Evolutionary conservation across 1,140 invertebrate species (phyloP).

Genomic region (Penaeus chinensis): DNA sequence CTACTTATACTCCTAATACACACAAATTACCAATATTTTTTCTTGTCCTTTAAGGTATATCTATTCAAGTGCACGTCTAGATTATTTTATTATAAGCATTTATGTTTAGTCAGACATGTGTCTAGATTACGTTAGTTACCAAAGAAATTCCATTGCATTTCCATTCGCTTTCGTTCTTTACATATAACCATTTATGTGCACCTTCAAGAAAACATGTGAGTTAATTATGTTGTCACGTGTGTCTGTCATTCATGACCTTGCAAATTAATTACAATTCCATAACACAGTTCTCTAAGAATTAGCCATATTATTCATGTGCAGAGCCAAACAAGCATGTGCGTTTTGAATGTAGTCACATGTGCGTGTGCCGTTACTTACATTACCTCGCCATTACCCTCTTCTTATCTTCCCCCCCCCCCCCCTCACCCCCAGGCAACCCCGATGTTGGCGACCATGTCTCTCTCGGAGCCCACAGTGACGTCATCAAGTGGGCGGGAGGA

Average conservation of each 20-base stretch:
- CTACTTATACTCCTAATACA: too few relatives aligned
- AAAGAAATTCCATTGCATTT: too few relatives aligned
- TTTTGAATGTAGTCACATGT: background rate
- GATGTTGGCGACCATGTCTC: slow-evolving; percentile 47
- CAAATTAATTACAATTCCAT: too few relatives aligned
- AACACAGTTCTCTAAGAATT: background rate
- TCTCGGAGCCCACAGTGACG: slow-evolving; percentile 51
- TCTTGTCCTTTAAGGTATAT: background rate
- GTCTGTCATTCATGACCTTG: too few relatives aligned
- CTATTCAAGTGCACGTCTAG: background rate
- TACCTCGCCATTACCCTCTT: background rate
- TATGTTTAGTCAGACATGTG: too few relatives aligned
- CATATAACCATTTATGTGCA: too few relatives aligned
- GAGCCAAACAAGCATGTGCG: background rate
- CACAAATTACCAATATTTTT: too few relatives aligned
- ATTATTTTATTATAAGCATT: background rate
- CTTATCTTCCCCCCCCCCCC: background rate
- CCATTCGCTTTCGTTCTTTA: too few relatives aligned
- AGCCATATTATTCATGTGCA: background rate
- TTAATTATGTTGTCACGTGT: too few relatives aligned
- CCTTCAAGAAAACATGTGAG: too few relatives aligned
- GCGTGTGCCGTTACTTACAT: background rate
- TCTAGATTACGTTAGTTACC: too few relatives aligned
- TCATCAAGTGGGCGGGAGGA: slow-evolving; percentile 52
- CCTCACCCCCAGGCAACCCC: background rate